Evolutionary conservation across 2,113 vertebrate species (phyloP).

Genomic region (cattle (Bos taurus)): ARS-UCD2.0 NC_037332.1:91564001-91564500

Average conservation of each 20-base stretch:
- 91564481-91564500: not conserved
- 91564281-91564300: not conserved
- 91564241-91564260: not conserved
- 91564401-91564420: not conserved
- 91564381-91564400: not conserved
- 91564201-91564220: not conserved
- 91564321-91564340: not conserved
- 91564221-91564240: not conserved
- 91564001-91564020: not conserved
- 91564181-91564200: not conserved
- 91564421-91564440: not conserved
- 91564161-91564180: not conserved
- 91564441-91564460: not conserved
- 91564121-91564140: not conserved
- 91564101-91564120: not conserved
- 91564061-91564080: not conserved
- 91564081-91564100: not conserved
- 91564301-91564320: not conserved
- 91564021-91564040: not conserved
- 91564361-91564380: not conserved
- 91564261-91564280: not conserved
- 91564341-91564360: not conserved
- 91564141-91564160: not conserved
- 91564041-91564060: slow-evolving; percentile 32
- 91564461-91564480: not conserved